Evolutionary conservation across 2,113 vertebrate genomes (phyloP), one percentile per base, ranked within the genome.

Genomic region (Pardalotus punctatus): DNA sequence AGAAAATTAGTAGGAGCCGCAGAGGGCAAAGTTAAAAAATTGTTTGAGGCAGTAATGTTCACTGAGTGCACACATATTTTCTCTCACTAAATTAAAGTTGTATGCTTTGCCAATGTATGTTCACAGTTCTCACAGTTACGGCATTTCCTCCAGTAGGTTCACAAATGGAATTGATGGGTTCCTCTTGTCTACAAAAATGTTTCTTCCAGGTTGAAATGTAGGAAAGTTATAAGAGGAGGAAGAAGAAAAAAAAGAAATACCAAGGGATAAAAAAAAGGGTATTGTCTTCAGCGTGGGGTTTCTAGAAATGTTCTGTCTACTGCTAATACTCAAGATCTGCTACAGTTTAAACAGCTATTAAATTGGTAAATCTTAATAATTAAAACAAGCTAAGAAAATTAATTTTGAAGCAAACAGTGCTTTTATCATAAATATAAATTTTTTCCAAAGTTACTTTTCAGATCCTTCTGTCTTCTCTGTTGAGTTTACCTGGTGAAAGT

Each of bases 281-380:
- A 18, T 36, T 74, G 3, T 56, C n/a, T 60, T 79, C 38, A 70
- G 20, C 4, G 23, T 1, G 0, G 8, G 3, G 0, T 53, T 86
- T 69, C 27, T 61, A 56, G 27, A 90, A 82, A 45, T 19, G 1
- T 29, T 81, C 31, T 60, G 2, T n/a, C 35, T 69, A 8, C 9
- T 53, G 9, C 40, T 81, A 53, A 29, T 50, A 36, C 7, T 53
- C 27, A 3, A 22, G 29, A 21, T 29, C 19, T 62, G 33, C 8
- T 33, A 15, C 8, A 25, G 21, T 28, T 81, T 60, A 51, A 76
- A 17, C 9, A 67, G 11, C 25, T 74, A 28, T 33, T 70, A 76
- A n/a, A 35, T n/a, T 57, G 1, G 3, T 48, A 65, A 76, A 69
- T 42, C 7, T 74, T 51, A 60, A 33, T 29, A 56, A 60, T 28